Conservation (phyloP, 2,113 vertebrate species). For the Camelus dromedarius region DNA sequence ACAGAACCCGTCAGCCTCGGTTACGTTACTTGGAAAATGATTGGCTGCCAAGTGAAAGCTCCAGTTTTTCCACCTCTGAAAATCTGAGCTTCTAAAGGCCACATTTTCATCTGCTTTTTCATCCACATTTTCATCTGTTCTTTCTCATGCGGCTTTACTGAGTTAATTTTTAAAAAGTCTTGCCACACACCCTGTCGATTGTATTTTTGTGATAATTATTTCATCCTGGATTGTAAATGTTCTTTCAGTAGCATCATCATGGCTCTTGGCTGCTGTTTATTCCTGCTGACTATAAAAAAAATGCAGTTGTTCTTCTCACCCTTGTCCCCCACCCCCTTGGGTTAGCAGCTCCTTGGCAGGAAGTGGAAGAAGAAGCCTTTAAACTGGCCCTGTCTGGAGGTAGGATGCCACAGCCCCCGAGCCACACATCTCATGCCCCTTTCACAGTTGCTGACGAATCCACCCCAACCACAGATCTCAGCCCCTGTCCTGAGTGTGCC, state of each 20-base stretch:
- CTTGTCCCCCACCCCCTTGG: not conserved
- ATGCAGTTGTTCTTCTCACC: not conserved
- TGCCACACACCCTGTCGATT: not conserved
- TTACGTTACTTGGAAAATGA: not conserved
- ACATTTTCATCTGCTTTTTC: not conserved
- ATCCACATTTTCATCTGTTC: not conserved
- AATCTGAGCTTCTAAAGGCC: not conserved
- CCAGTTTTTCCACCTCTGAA: not conserved
- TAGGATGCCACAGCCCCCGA: not conserved
- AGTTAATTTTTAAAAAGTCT: constrained; percentile 8
- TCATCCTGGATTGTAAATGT: constrained; percentile 22
- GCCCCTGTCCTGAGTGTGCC: not conserved
- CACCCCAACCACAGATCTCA: not conserved
- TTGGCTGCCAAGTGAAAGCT: not conserved
- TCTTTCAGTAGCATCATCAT: not conserved
- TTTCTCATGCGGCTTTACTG: not conserved
- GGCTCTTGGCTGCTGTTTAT: constrained; percentile 20
- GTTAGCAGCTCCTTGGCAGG: not conserved
- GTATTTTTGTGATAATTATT: constrained; percentile 38
- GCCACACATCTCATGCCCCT: not conserved
- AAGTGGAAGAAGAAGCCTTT: not conserved
- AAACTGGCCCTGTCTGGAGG: not conserved
- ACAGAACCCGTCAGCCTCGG: not conserved
- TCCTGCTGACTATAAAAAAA: not conserved
- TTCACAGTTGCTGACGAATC: not conserved